A percentile compares a stretch with the other conserved stretches of the same genome.
These are phyloP conservation scores for Hypolimnas misippus DNA, from an alignment of 2,888 invertebrate genomes.

Conservation along the genomic window DNA sequence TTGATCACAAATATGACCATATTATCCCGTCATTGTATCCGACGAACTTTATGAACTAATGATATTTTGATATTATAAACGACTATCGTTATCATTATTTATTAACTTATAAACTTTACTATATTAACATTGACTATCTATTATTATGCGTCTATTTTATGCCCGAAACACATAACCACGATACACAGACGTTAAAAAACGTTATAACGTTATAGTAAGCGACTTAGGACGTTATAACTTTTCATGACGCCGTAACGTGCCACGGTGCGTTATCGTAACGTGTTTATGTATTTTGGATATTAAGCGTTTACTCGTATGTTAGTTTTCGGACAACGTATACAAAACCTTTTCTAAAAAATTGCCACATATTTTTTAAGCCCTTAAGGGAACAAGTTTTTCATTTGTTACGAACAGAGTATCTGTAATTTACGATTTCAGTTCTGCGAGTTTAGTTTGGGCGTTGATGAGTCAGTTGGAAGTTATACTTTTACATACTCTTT, in stretches of 20 bases:
- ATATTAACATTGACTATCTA: not conserved
- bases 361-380: not conserved
- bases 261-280: too few relatives aligned
- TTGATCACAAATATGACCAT: not conserved
- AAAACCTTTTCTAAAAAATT: not conserved
- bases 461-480: slow-evolving; percentile 7
- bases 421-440: slow-evolving; percentile 10
- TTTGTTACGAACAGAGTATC: slow-evolving; percentile 7
- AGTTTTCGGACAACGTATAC: not conserved
- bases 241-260: too few relatives aligned
- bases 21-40: slow-evolving; percentile 2
- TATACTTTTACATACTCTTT: slow-evolving; percentile 2
- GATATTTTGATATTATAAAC: not conserved
- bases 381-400: slow-evolving; percentile 2
- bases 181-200: too few relatives aligned
- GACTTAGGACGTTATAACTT: too few relatives aligned
- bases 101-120: not conserved
- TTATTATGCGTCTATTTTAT: too few relatives aligned
- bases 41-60: slow-evolving; percentile 1
- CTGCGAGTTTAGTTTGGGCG: slow-evolving; percentile 2
- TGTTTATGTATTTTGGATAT: too few relatives aligned
- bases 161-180: too few relatives aligned
- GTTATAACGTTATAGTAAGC: too few relatives aligned
- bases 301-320: too few relatives aligned
- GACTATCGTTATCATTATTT: not conserved